Base-by-base conservation (phyloP, 2,888 invertebrate genomes). In the Salticus scenicus region DNA sequence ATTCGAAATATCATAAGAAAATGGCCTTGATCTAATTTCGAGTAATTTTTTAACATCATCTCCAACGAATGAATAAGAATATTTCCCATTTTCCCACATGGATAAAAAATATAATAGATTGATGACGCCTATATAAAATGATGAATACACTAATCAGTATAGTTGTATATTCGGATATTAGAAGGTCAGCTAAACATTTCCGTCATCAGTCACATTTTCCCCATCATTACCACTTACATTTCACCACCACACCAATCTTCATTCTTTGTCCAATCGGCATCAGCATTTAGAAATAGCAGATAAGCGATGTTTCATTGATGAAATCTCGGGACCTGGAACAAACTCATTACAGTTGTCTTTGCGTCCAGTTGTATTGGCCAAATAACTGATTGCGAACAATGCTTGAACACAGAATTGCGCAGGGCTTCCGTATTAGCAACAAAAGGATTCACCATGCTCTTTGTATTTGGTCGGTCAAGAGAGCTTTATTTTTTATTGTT, bases 291-390 rank as follows among this genome's bases (percentile, higher is more conserved):
- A 47, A 47, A 47, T 47, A 2, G 47, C 17, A 12, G 8, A 47
- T 47, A 12, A 47, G 17, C 2, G 2, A n/a, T 17, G 10, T 12
- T 12, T n/a, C 17, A 47, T 17, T 47, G 47, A 47, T 47, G 47
- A 47, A 47, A 47, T 47, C 47, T 47, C 37, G 10, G 47, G 10
- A n/a, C 17, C 27, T n/a, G n/a, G 41, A 31, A 69, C 69, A 69
- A 69, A 37, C 69, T 69, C 69, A 69, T 69, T 69, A 69, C 69
- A 69, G 14, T n/a, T 69, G 69, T 69, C 69, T 10, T 28, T 20
- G 47, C 47, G 17, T 47, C 10, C 47, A 47, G 17, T 47, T 47
- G 47, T 47, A 17, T 17, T 5, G 47, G n/a, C 17, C 14, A 17
- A 7, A 2, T 12, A n/a, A 47, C 2, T 47, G 2, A 17, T 47